Evolutionary conservation across 2,113 vertebrate genomes (phyloP).

Genomic region (Cichladusa arquata): DNA sequence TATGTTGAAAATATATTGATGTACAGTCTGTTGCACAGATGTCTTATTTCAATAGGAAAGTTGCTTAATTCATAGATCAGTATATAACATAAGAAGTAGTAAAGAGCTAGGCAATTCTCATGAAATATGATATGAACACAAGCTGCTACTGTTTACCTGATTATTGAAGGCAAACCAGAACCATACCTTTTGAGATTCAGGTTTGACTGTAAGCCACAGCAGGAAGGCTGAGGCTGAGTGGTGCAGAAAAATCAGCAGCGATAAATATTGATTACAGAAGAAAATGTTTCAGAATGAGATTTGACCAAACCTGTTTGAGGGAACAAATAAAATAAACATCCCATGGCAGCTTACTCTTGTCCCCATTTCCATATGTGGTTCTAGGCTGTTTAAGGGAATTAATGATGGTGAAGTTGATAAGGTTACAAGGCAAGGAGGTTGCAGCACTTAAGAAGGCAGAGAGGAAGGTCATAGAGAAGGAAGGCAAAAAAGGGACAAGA

Average conservation of each 20-base stretch:
- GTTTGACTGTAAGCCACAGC: not conserved
- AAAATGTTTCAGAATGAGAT: not conserved
- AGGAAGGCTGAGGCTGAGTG: not conserved
- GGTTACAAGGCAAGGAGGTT: not conserved
- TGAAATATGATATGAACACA: not conserved
- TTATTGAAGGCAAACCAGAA: not conserved
- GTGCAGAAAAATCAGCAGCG: not conserved
- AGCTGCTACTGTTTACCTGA: not conserved
- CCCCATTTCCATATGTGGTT: accelerated
- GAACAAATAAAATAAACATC: not conserved
- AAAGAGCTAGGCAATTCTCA: not conserved
- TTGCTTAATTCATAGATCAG: not conserved
- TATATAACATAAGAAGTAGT: not conserved
- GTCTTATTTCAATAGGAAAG: not conserved
- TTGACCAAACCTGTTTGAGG: not conserved
- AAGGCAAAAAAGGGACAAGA: not conserved
- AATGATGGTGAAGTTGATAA: not conserved
- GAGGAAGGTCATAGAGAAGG: not conserved
- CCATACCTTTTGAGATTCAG: not conserved
- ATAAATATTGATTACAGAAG: not conserved
- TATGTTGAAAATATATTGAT: not conserved
- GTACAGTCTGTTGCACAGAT: not conserved
- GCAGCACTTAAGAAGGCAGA: not conserved
- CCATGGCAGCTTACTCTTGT: not conserved
- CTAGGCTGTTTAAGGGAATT: not conserved